phyloP scores from a whole-genome alignment of 2,888 invertebrate genomes.

The Timema podura region DNA sequence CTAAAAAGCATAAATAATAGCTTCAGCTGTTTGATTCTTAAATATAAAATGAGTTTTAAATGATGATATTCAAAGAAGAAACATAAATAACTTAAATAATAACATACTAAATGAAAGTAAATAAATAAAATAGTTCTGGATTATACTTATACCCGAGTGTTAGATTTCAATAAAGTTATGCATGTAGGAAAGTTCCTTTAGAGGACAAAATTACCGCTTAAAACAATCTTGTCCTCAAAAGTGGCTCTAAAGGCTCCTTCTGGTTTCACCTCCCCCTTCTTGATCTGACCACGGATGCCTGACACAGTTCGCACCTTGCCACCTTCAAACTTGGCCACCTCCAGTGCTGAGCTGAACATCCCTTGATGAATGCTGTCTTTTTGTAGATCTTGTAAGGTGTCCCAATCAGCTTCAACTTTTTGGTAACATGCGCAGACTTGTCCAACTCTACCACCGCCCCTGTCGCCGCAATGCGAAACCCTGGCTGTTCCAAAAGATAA shows the following conservation, averaged over 20 bases:
- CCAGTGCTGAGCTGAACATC: constrained; percentile 91
- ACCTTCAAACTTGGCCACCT: constrained; percentile 97
- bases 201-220: constrained; percentile 59
- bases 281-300: constrained; percentile 95
- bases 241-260: constrained; percentile 93
- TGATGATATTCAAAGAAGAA: too few relatives aligned
- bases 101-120: too few relatives aligned
- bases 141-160: too few relatives aligned
- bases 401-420: constrained; percentile 96
- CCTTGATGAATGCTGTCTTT: constrained; percentile 94
- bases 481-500: constrained; percentile 56
- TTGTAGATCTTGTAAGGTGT: constrained; percentile 90
- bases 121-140: too few relatives aligned
- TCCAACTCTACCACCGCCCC: constrained; percentile 94
- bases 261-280: constrained; percentile 77
- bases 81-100: too few relatives aligned
- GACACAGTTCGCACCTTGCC: constrained; percentile 93
- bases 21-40: too few relatives aligned
- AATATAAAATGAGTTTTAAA: too few relatives aligned
- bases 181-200: too few relatives aligned
- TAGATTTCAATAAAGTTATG: too few relatives aligned
- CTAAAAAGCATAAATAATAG: too few relatives aligned
- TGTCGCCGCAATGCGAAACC: constrained; percentile 94
- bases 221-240: constrained; percentile 94
- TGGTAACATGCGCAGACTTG: constrained; percentile 90